Base-by-base conservation (phyloP, 2,888 invertebrate species). In the Sesamia inferens region DNA sequence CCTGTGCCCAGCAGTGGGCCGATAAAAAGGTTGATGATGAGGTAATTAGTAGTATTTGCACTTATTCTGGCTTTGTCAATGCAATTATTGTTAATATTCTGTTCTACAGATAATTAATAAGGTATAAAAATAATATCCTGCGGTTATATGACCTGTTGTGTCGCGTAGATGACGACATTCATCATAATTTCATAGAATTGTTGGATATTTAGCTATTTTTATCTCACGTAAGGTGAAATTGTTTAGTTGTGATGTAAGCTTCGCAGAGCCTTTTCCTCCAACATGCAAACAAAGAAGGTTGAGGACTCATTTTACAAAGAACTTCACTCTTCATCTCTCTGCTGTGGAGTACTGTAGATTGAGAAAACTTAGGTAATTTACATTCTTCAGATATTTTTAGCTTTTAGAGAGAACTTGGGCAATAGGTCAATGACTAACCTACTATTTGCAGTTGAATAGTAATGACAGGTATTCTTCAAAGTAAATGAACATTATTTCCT, bases 181-280 rank as follows among this genome's bases (percentile, higher is more conserved):
- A 14, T 79, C 71, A 83, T 0, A 51, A 39, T 72, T 84, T 77
- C 83, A 69, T 47, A 54, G 83, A 71, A 83, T 31, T 71, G 22
- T 81, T 71, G 48, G 58, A 68, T 59, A 69, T 57, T 77, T 71
- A 44, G 47, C 19, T 77, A 77, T 72, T 77, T 73, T 73, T 61
- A 64, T 70, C 14, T 48, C 68, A 64, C 22, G 51, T 63, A 19
- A 22, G 47, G 51, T 70, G 55, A 48, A 65, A 66, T 74, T 59
- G 47, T 73, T 74, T 51, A n/a, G n/a, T 8, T 44, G 1, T 59
- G 55, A 59, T 13, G 65, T 31, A 22, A 72, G 42, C 31, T 48
- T 47, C 68, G 16, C 4, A 48, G 14, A 42, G 19, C 42, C 1
- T 81, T 81, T 81, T 74, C 68, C 78, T 81, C n/a, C 5, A 51